These are phyloP conservation scores for Ennomos erosarius DNA, from an alignment of 2,888 invertebrate genomes.

Conservation along the genomic window DNA sequence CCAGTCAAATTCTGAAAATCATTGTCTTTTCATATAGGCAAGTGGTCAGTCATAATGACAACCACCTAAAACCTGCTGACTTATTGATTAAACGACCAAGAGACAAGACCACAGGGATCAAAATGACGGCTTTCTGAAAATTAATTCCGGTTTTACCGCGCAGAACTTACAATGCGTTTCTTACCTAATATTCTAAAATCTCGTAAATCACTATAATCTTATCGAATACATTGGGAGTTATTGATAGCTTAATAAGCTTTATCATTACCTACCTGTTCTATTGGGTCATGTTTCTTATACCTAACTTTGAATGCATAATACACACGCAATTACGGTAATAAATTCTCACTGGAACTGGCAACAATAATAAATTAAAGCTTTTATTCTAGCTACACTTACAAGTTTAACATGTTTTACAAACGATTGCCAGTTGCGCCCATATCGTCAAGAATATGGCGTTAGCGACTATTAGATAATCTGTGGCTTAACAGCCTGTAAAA, in stretches of 20 bases:
- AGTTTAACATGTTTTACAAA: conserved; percentile 58
- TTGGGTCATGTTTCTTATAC: conserved; percentile 28
- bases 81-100: no score
- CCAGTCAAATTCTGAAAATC: no score
- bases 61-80: no score
- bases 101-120: no score
- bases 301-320: conserved; percentile 23
- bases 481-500: conserved; percentile 52
- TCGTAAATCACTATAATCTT: conserved; percentile 23
- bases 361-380: conserved; percentile 55
- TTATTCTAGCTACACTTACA: conserved; percentile 52
- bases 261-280: conserved; percentile 32
- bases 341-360: conserved; percentile 39
- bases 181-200: conserved; percentile 8
- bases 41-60: no score
- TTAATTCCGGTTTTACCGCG: neutral
- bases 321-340: conserved; percentile 28
- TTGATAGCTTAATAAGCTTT: conserved; percentile 38
- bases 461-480: conserved; percentile 13
- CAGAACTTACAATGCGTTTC: conserved; percentile 1
- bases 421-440: conserved; percentile 47
- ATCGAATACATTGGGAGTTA: conserved; percentile 31
- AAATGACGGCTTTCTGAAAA: no score
- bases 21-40: no score
- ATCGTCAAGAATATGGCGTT: conserved; percentile 27